These are phyloP conservation scores for Ctena decussata DNA, from an alignment of 2,888 invertebrate species.

Conservation along the genomic window DNA sequence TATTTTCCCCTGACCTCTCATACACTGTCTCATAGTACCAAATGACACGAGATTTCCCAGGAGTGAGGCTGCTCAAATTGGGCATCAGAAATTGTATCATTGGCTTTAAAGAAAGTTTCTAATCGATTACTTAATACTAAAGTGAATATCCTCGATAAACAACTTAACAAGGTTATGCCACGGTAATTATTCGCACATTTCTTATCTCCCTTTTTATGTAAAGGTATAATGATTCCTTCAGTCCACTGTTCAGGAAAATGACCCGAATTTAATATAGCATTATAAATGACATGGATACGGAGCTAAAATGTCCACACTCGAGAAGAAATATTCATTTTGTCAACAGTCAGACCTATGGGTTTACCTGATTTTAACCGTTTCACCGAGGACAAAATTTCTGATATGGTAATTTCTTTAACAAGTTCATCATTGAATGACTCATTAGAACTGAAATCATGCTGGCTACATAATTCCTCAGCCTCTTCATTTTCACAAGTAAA, in stretches of 20 bases:
- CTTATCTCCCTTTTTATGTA: conserved; percentile 24
- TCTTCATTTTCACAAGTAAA: too few species aligned
- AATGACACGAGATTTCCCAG: too few species aligned
- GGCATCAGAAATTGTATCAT: conserved; percentile 1
- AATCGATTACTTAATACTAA: neutral
- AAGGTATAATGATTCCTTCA: conserved; percentile 12
- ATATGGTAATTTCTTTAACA: too few species aligned
- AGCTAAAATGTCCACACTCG: too few species aligned
- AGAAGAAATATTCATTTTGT: conserved; percentile 22
- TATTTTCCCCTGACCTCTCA: too few species aligned
- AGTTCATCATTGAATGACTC: too few species aligned
- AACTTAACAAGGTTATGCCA: too few species aligned
- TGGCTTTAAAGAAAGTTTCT: neutral
- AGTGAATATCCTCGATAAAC: neutral
- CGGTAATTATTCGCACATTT: neutral
- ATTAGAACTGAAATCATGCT: too few species aligned
- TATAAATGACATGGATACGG: conserved; percentile 20
- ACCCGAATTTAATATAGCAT: conserved; percentile 28
- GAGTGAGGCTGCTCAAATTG: too few species aligned
- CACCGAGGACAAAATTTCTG: neutral
- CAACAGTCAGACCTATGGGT: conserved; percentile 3
- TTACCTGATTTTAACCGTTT: conserved; percentile 7
- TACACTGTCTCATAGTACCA: too few species aligned
- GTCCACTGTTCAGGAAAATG: conserved; percentile 20
- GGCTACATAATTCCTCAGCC: too few species aligned